Base-by-base conservation (phyloP, 2,888 invertebrate species). In the Diachrysia chrysitis region DNA sequence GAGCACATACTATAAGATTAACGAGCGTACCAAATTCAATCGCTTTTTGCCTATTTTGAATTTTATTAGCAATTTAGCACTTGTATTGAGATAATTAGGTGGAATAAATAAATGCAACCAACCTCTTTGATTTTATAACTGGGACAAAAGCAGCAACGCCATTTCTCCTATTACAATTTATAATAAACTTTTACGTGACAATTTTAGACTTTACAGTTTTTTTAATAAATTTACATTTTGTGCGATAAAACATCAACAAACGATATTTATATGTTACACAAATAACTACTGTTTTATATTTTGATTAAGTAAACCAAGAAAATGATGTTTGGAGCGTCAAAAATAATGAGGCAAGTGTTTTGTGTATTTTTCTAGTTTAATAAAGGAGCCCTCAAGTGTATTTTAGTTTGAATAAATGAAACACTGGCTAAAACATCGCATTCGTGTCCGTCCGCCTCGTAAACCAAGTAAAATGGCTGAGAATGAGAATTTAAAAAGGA, bases 271-370 rank as follows among this genome's bases (percentile, higher is more conserved):
- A 51, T 51, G 48, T 21, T 51, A 51, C 54, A 48, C 46, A 25
- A 35, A 54, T 19, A n/a, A 0, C 58, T 21, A n/a, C 14, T 9
- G 7, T 16, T 16, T 14, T 55, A 25, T 32, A 25, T 56, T 46
- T 12, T 5, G 46, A 25, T 12, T 14, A 59, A 2, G 7, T 23
- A 32, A 61, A 25, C 17, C 42, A 19, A 16, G 23, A 51, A 59
- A 69, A 82, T 67, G 55, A 91, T 90, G 87, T 87, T 87, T 72
- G 81, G 85, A 58, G 83, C 82, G 58, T 87, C 90, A 17, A 89
- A 88, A 85, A 80, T 90, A 69, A 76, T 91, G 83, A 88, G 91
- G 91, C 86, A 76, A 69, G 85, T 80, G 56, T 63, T 62, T 63
- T 37, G 58, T 29, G 53, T 29, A 16, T 1, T 46, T 23, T 16